phyloP scores from a whole-genome alignment of 2,113 vertebrate genomes.

The Stictonetta naevosa region DNA sequence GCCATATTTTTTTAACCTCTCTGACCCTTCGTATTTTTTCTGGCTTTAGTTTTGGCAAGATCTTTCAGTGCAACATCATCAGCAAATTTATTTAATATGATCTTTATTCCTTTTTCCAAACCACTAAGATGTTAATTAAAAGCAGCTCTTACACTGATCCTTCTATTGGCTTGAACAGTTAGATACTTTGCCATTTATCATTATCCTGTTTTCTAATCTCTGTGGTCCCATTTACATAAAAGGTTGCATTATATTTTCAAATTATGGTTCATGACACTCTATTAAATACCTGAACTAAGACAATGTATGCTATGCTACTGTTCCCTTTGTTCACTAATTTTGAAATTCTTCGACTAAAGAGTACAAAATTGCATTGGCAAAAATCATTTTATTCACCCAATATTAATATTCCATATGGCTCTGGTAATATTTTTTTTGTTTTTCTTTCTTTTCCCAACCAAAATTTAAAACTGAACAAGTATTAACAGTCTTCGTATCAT shows the following conservation, averaged over 20 bases:
- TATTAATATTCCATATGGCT: background rate
- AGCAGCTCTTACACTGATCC: background rate
- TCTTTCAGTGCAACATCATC: constrained; percentile 12
- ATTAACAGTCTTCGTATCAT: background rate
- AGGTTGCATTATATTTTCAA: background rate
- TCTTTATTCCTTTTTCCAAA: constrained; percentile 34
- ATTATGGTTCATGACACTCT: background rate
- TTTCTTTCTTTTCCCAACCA: background rate
- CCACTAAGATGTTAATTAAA: constrained; percentile 54
- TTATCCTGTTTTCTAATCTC: constrained; percentile 28
- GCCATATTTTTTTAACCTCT: constrained; percentile 29
- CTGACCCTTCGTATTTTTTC: background rate
- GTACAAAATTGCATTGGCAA: background rate
- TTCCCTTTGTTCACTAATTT: background rate
- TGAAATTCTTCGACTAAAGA: background rate
- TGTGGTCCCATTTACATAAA: background rate
- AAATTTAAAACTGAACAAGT: background rate
- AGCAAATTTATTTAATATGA: constrained; percentile 35
- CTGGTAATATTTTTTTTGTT: background rate
- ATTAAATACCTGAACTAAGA: background rate
- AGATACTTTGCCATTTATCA: background rate
- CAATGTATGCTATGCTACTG: background rate
- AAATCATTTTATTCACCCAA: background rate
- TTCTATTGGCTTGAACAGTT: background rate
- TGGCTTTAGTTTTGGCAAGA: constrained; percentile 33